Percentiles rank a stretch among this genome's conserved stretches.
Evolutionary conservation across 2,888 invertebrate species (phyloP).

Genomic region (Selenia dentaria): DNA sequence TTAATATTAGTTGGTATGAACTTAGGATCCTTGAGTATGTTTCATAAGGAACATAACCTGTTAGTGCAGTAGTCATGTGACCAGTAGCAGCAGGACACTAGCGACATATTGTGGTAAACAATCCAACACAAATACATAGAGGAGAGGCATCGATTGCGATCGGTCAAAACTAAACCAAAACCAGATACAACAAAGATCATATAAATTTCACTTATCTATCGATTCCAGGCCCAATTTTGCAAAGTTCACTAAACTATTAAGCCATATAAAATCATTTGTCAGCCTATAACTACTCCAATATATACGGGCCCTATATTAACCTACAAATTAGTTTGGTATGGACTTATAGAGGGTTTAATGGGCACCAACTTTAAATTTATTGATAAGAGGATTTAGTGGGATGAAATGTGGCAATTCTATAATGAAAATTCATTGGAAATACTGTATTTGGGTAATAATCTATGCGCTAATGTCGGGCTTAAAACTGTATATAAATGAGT

Average conservation of each 20-base stretch:
- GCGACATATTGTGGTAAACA: no score
- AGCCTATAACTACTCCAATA: slow-evolving; percentile 19
- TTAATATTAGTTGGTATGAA: no score
- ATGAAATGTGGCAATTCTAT: slow-evolving; percentile 42
- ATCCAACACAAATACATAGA: no score
- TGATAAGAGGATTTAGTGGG: slow-evolving; percentile 47
- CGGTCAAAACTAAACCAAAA: no score
- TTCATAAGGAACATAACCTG: no score
- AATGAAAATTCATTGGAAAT: slow-evolving; percentile 28
- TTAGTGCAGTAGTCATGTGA: no score
- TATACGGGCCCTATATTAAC: slow-evolving; percentile 26
- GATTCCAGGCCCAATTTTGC: background rate
- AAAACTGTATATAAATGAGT: background rate
- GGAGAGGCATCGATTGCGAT: no score
- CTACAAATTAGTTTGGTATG: slow-evolving; percentile 47
- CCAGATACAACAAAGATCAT: no score
- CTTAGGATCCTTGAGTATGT: no score
- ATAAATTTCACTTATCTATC: background rate
- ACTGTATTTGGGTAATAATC: slow-evolving; percentile 3
- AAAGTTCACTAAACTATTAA: slow-evolving; percentile 18
- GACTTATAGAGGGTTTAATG: slow-evolving; percentile 40
- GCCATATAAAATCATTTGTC: slow-evolving; percentile 35
- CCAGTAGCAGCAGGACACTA: no score
- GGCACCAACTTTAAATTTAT: slow-evolving; percentile 50
- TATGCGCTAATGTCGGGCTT: background rate